Conservation (phyloP, 2,113 vertebrate species). For the Aphyosemion australe region DNA sequence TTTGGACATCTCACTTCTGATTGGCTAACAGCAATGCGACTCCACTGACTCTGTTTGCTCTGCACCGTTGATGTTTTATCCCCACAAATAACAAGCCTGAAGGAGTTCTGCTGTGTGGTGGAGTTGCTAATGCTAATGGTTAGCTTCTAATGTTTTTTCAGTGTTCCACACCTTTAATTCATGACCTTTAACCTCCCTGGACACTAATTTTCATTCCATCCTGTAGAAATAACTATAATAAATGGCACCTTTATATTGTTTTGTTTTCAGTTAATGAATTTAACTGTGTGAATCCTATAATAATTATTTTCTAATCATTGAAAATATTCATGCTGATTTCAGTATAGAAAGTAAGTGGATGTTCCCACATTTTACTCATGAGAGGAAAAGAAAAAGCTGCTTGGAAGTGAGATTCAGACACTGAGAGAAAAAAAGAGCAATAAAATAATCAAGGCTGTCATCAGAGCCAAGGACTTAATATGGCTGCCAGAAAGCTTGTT, state of each 20-base stretch:
- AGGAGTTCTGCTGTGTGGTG: no score
- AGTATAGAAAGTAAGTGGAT: background rate
- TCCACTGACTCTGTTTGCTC: no score
- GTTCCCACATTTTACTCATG: background rate
- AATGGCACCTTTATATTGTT: background rate
- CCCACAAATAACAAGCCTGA: no score
- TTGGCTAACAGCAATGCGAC: no score
- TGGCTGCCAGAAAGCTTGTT: conserved; percentile 34
- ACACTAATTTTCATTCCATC: no score
- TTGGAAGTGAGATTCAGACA: conserved; percentile 9
- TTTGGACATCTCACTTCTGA: no score
- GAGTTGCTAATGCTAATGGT: no score
- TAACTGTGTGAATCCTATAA: background rate
- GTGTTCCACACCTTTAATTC: no score
- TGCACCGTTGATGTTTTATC: no score
- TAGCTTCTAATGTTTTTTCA: no score
- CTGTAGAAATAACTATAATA: background rate
- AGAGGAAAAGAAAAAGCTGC: conserved; percentile 4
- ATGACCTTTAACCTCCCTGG: no score
- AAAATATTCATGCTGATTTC: no score
- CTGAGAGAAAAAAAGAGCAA: background rate
- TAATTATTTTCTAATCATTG: background rate
- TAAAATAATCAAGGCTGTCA: conserved; percentile 34
- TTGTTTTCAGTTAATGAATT: background rate
- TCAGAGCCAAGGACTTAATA: conserved; percentile 28